Evolutionary conservation across 1,140 invertebrate genomes (phyloP).

Genomic region (Pantala flavescens): DNA sequence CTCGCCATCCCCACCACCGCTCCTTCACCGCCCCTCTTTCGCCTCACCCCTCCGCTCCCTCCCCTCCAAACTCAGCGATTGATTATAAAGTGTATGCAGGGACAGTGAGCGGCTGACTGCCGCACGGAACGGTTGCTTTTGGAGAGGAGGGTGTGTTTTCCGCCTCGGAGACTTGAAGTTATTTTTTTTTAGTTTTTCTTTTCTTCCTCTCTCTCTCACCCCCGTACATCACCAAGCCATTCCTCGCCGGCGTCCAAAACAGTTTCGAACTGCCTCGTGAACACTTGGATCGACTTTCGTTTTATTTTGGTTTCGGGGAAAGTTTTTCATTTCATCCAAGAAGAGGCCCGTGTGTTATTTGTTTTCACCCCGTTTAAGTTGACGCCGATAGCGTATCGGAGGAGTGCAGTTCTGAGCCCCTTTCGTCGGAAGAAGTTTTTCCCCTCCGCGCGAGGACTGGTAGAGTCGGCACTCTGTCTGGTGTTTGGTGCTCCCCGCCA

Average conservation of each 20-base stretch:
- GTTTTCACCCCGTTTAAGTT: background rate
- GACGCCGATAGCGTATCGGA: background rate
- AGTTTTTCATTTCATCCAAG: background rate
- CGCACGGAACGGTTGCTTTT: constrained; percentile 13
- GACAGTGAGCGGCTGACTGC: constrained; percentile 19
- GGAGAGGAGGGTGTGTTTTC: background rate
- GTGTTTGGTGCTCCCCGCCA: background rate
- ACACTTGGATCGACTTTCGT: background rate
- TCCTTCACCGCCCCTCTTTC: background rate
- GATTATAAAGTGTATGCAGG: constrained; percentile 24
- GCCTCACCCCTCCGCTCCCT: background rate
- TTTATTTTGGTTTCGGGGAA: background rate
- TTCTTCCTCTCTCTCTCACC: background rate
- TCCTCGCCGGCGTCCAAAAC: background rate
- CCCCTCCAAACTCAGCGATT: constrained; percentile 18
- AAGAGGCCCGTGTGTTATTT: background rate
- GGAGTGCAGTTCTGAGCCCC: background rate
- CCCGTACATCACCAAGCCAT: background rate
- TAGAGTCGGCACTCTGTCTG: background rate
- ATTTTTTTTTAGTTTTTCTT: constrained; percentile 1
- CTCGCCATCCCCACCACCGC: background rate
- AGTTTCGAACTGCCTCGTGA: background rate
- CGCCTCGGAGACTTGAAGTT: constrained; percentile 2
- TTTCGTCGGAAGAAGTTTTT: background rate
- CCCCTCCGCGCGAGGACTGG: background rate